These are phyloP conservation scores for Maniola jurtina DNA, from an alignment of 1,140 invertebrate species.

Conservation along the genomic window DNA sequence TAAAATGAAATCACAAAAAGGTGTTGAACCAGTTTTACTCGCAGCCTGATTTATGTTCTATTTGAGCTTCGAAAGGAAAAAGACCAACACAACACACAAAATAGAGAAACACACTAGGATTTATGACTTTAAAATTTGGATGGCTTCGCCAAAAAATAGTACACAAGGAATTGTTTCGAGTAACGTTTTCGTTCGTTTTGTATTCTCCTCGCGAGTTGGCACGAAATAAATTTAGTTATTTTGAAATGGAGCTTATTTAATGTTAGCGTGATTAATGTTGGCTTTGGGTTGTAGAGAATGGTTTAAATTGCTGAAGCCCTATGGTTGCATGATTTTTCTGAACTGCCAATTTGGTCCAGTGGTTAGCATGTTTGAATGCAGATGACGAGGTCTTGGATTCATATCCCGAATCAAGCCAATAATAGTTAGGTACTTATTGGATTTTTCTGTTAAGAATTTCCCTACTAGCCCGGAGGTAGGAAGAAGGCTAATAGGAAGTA, in stretches of 20 bases:
- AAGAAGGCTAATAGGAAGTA: too few species aligned
- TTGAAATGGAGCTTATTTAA: constrained; percentile 31
- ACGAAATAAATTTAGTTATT: constrained; percentile 33
- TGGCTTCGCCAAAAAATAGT: constrained; percentile 32
- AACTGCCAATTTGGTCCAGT: too few species aligned
- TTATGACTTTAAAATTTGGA: constrained; percentile 39
- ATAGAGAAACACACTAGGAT: constrained; percentile 30
- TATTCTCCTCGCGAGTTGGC: constrained; percentile 26
- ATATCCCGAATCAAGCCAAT: too few species aligned
- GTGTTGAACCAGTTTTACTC: constrained; percentile 22
- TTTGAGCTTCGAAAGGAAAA: constrained; percentile 21
- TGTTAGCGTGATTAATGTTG: constrained; percentile 23
- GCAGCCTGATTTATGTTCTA: constrained; percentile 25
- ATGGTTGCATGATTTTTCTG: too few species aligned
- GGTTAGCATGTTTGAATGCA: too few species aligned
- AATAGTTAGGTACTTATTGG: too few species aligned
- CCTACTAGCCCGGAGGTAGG: too few species aligned
- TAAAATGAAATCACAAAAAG: constrained; percentile 25
- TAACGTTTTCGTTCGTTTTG: constrained; percentile 15
- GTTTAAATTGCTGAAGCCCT: too few species aligned
- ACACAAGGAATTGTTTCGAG: constrained; percentile 27
- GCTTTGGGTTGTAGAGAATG: background rate
- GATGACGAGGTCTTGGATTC: too few species aligned
- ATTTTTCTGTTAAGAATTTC: too few species aligned
- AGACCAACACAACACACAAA: constrained; percentile 18